Conservation (phyloP, 1,140 invertebrate species). For the Olivierus martensii region DNA sequence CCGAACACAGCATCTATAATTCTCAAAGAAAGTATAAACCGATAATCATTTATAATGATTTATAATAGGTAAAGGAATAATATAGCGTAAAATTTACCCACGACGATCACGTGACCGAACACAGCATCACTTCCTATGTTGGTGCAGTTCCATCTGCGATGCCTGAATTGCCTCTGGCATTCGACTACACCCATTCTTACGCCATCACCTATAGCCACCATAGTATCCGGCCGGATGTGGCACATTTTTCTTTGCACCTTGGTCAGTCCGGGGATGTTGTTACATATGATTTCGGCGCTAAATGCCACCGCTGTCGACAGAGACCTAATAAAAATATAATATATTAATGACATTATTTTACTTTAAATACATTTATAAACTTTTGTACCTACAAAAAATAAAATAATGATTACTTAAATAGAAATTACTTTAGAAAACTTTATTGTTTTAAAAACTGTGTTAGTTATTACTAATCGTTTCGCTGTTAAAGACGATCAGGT, state of each 20-base stretch:
- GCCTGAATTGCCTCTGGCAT: slow-evolving; percentile 71
- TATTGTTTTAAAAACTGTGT: too few relatives aligned
- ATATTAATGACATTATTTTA: too few relatives aligned
- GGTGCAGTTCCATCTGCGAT: slow-evolving; percentile 77
- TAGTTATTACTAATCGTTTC: too few relatives aligned
- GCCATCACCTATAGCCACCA: slow-evolving; percentile 33
- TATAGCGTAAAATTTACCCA: slow-evolving; percentile 34
- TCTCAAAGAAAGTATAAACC: too few relatives aligned
- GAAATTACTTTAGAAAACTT: too few relatives aligned
- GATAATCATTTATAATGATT: too few relatives aligned
- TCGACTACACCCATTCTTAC: slow-evolving; percentile 44
- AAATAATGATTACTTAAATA: too few relatives aligned
- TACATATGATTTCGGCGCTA: slow-evolving; percentile 25
- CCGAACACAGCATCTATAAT: slow-evolving; percentile 27
- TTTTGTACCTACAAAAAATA: too few relatives aligned
- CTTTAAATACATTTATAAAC: too few relatives aligned
- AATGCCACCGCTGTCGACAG: slow-evolving; percentile 21
- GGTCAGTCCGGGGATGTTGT: slow-evolving; percentile 31
- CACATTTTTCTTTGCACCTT: slow-evolving; percentile 38
- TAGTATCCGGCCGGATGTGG: slow-evolving; percentile 36
- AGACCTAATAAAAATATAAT: slow-evolving; percentile 1
- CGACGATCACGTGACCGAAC: slow-evolving; percentile 38
- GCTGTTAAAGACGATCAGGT: too few relatives aligned
- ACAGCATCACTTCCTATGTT: slow-evolving; percentile 21
- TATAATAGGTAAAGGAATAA: too few relatives aligned